These are phyloP conservation scores for Pachymerium ferrugineum DNA, from an alignment of 2,888 invertebrate genomes.

Conservation along the genomic window DNA sequence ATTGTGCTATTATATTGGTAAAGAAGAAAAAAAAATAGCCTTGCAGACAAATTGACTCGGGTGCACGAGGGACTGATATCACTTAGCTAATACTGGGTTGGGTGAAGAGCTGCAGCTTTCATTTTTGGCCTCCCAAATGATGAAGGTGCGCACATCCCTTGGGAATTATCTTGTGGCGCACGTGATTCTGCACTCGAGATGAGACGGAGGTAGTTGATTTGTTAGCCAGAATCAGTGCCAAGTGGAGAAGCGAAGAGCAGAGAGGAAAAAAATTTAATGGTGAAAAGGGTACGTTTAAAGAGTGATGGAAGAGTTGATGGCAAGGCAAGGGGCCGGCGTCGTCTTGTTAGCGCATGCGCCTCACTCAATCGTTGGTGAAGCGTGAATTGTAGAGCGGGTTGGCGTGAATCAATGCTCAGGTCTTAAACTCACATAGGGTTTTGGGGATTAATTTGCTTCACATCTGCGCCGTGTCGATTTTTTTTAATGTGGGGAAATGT, in stretches of 20 bases:
- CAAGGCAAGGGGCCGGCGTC: neutral
- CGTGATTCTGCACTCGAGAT: conserved; percentile 2
- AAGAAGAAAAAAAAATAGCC: neutral
- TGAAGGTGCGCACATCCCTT: neutral
- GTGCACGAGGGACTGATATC: neutral
- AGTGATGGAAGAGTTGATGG: conserved; percentile 4
- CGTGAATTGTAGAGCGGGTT: conserved; percentile 2
- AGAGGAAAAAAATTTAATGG: neutral
- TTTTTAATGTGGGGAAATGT: neutral
- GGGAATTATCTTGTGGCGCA: neutral
- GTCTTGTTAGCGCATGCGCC: conserved; percentile 2
- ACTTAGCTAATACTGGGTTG: neutral
- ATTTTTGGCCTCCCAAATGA: neutral
- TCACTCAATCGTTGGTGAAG: neutral
- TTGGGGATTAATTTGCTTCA: neutral
- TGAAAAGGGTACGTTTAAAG: conserved; percentile 2
- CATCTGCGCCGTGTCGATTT: conserved; percentile 6
- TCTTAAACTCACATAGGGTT: neutral
- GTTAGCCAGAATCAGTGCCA: conserved; percentile 8
- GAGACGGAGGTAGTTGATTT: conserved; percentile 2
- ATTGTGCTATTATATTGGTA: neutral
- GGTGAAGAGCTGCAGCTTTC: neutral
- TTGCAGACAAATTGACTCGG: conserved; percentile 1
- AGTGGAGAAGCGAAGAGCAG: too few species aligned
- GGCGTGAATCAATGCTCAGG: conserved; percentile 8